Conservation (phyloP, 2,797 vertebrate species). For the Moxostoma hubbsi region DNA sequence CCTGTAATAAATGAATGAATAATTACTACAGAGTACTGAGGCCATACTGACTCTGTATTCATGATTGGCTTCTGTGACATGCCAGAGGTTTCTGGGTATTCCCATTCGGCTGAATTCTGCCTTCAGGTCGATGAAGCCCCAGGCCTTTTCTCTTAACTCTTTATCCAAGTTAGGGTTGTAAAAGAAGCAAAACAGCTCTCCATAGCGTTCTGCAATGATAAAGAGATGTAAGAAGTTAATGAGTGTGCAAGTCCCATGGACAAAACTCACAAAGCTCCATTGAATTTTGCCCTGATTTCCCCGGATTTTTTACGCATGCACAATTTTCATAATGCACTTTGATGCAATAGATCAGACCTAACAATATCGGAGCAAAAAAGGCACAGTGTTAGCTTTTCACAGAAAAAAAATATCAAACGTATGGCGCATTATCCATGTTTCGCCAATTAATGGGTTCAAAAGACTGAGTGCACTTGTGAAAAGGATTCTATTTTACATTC, state of each 20-base stretch:
- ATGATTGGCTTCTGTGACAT: conserved; percentile 87
- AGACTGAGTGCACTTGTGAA: not conserved
- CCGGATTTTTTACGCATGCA: not conserved
- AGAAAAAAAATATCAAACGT: conserved; percentile 7
- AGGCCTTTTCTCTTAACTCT: conserved; percentile 88
- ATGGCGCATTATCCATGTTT: conserved; percentile 6
- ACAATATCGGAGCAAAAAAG: not conserved
- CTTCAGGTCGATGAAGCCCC: conserved; percentile 83
- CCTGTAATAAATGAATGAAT: not conserved
- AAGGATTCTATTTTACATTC: too few relatives aligned
- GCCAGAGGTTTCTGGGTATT: conserved; percentile 89
- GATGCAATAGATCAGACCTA: conserved; percentile 7
- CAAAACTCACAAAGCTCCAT: conserved; percentile 1
- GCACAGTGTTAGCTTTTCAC: conserved; percentile 1
- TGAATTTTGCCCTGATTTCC: not conserved
- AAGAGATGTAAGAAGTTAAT: not conserved
- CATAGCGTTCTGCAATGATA: conserved; percentile 84
- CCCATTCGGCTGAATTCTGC: conserved; percentile 92
- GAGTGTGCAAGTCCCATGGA: not conserved
- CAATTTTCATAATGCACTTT: not conserved
- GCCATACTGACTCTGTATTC: conserved; percentile 87
- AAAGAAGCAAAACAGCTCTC: conserved; percentile 95
- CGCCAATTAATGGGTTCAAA: not conserved
- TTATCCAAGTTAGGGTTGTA: conserved; percentile 93
- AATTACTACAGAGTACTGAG: not conserved